A percentile compares a stretch with the other conserved stretches of the same genome.
Evolutionary conservation across 1,140 invertebrate genomes (phyloP).

Genomic region (Diplogasteroides magnus): DNA sequence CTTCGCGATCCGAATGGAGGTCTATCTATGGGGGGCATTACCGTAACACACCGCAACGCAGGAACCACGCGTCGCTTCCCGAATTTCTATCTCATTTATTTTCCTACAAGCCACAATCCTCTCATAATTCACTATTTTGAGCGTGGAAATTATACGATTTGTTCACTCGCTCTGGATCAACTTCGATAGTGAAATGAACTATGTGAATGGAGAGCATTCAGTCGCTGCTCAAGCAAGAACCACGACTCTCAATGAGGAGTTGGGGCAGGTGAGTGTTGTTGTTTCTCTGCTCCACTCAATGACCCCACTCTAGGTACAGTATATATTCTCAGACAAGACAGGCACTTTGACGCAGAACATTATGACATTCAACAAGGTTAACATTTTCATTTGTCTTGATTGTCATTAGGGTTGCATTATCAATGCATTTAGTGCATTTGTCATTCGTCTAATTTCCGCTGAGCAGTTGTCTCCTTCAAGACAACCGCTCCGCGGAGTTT

Average conservation of each 20-base stretch:
- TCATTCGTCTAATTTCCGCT: too few relatives aligned
- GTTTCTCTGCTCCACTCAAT: constrained; percentile 85
- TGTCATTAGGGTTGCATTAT: too few relatives aligned
- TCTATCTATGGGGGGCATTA: too few relatives aligned
- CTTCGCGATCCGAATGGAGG: too few relatives aligned
- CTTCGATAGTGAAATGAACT: constrained; percentile 86
- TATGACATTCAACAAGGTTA: constrained; percentile 94
- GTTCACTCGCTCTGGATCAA: constrained; percentile 92
- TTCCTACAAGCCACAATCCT: too few relatives aligned
- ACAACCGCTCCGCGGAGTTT: too few relatives aligned
- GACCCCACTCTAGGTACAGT: constrained; percentile 75
- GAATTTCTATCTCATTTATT: too few relatives aligned
- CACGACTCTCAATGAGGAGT: constrained; percentile 94
- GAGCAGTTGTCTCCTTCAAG: too few relatives aligned
- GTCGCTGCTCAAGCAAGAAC: constrained; percentile 93
- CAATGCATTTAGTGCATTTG: too few relatives aligned
- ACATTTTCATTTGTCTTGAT: too few relatives aligned
- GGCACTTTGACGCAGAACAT: constrained; percentile 96
- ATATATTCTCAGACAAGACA: constrained; percentile 99
- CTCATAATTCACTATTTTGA: constrained; percentile 49
- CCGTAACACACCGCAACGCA: too few relatives aligned
- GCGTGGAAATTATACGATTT: constrained; percentile 87
- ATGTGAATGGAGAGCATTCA: constrained; percentile 69
- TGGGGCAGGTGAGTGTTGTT: constrained; percentile 80
- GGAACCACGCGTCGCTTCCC: too few relatives aligned